Evolutionary conservation across 2,113 vertebrate species (phyloP), one percentile per base, ranked within the genome.

Genomic region (Psophia crepitans): DNA sequence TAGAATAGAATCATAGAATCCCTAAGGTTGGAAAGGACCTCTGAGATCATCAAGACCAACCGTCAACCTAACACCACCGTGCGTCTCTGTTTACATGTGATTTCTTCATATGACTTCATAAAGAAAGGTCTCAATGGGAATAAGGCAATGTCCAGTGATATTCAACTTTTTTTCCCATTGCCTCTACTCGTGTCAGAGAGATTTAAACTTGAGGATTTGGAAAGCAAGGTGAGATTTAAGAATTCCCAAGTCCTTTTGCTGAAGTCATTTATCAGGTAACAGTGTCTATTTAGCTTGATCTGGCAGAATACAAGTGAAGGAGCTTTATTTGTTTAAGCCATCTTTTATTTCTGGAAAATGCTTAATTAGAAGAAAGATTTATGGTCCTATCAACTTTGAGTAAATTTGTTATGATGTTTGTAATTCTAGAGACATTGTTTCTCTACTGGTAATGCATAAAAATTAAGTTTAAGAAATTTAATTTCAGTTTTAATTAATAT

Each of bases 401-500:
- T 87, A 74, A 81, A 94, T 93, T 90, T 89, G 41, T 87, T 87
- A 35, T 21, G 22, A 57, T 81, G 43, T 91, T 93, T 94, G 33
- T 91, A 89, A 79, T 95, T 95, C 74, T 61, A 61, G 61, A 79
- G 70, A 82, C 69, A 84, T 75, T 96, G 84, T 96, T 96, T 95
- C 74, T 91, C 77, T 89, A 46, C 35, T 84, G 33, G 37, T 85
- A 96, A 87, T 89, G 89, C 84, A 89, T 95, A 85, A 96, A 91
- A 93, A 93, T 79, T 84, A 88, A 69, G 54, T 64, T 90, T 87
- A 93, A 82, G 70, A 93, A 95, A 95, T 94, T 92, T 79, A 89
- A 89, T 94, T 95, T 92, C 48, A 79, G 44, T 94, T 95, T 89
- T 91, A 94, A 95, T 96, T 90, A 95, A 90, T 96, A 87, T 92